phyloP scores from a whole-genome alignment of 2,113 vertebrate genomes.

The Gymnorhina tibicen region DNA sequence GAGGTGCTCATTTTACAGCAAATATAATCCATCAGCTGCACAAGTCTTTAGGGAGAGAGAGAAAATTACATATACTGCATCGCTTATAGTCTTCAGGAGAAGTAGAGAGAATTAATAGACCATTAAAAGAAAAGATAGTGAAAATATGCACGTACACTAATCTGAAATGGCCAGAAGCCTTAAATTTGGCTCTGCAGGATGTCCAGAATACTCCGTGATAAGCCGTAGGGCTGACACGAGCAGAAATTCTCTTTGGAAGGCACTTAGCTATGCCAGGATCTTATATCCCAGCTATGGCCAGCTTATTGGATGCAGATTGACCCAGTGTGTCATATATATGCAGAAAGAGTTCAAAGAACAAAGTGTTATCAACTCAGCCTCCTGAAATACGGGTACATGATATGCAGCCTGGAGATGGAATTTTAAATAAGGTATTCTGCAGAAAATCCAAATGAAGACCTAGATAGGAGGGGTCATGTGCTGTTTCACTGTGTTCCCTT shows the following conservation, averaged over 20 bases:
- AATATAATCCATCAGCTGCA: not conserved
- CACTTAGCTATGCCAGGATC: not conserved
- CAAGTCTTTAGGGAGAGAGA: not conserved
- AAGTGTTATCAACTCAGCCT: not conserved
- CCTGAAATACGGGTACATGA: not conserved
- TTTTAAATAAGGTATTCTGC: not conserved
- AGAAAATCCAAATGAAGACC: not conserved
- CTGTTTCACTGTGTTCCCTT: not conserved
- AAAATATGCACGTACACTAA: not conserved
- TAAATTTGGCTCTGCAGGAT: not conserved
- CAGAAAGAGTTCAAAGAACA: not conserved
- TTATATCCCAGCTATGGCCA: not conserved
- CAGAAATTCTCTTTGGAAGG: not conserved
- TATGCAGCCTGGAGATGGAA: not conserved
- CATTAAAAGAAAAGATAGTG: not conserved
- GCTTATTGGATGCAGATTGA: not conserved
- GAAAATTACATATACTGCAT: not conserved
- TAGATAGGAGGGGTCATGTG: not conserved
- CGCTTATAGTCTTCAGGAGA: not conserved
- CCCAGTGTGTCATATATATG: not conserved
- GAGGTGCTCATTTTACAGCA: not conserved
- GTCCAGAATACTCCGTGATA: not conserved
- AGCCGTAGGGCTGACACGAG: fast-evolving
- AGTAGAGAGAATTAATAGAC: not conserved
- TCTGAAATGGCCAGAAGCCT: not conserved